Evolutionary conservation across 2,113 vertebrate species (phyloP), one percentile per base, ranked within the genome.

Genomic region (Nycticryphes semicollaris): DNA sequence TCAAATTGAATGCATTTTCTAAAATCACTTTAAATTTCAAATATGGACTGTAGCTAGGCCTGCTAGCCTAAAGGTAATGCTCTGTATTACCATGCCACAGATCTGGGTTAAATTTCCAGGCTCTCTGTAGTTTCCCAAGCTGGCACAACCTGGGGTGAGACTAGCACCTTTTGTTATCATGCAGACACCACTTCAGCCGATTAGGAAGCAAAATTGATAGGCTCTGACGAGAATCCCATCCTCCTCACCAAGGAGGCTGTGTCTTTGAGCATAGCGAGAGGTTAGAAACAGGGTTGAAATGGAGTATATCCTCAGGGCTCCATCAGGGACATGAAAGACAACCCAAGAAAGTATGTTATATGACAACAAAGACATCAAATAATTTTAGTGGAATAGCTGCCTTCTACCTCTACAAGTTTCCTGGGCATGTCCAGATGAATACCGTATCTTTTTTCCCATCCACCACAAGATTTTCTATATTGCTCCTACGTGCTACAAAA

Each of bases 311-410:
- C 97, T 96, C 79, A 85, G 96, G 96, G 93, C 84, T 96, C 93
- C 67, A 87, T 94, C 96, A 95, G 92, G 62, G 53, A 97, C 97
- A 97, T 97, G 95, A 97, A 97, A 97, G 94, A 93, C 95, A 96
- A 80, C 90, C 54, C 89, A 83, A 96, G 94, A 96, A 96, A 94
- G 92, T 89, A 96, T 89, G 93, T 96, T 94, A 94, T 50, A 87
- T 59, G 87, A 93, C 93, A 97, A 96, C 96, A 96, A 96, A 97
- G 95, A 97, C 89, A 96, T 97, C 95, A 97, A 96, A 96, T 96
- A 97, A 93, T 91, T 96, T 96, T 92, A 94, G 67, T 0, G 18
- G 79, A 94, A 93, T 83, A 96, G 69, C 92, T 95, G 90, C 73
- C 78, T 97, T 91, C 88, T 84, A 87, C 76, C 73, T 92, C 84